These are phyloP conservation scores for Tokudaia muenninki DNA, from an alignment of 2,797 vertebrate species.

Conservation along the genomic window DNA sequence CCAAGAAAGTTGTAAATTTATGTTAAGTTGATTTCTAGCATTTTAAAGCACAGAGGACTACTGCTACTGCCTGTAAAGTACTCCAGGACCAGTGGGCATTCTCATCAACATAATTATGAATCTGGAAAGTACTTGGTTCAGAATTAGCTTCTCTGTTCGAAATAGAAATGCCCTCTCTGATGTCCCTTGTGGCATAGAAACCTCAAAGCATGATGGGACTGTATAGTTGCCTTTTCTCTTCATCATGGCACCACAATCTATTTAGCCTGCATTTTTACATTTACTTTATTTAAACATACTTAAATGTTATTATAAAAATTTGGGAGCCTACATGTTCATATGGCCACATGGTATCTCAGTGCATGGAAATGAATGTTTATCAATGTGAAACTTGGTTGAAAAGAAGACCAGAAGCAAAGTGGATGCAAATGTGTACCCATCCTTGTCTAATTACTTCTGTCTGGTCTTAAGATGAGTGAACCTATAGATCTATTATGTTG, in stretches of 20 bases:
- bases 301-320: neutral
- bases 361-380: neutral
- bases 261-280: neutral
- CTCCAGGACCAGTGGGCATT: neutral
- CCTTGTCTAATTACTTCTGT: neutral
- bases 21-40: neutral
- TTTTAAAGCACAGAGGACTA: neutral
- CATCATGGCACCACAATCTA: neutral
- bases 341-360: neutral
- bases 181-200: neutral
- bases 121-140: neutral
- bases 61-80: neutral
- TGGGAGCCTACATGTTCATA: too few species aligned
- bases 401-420: neutral
- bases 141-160: neutral
- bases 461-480: neutral
- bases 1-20: neutral
- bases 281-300: neutral
- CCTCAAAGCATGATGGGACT: too few species aligned
- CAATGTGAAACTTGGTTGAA: neutral
- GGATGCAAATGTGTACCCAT: too few species aligned
- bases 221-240: too few species aligned
- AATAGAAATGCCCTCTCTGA: neutral
- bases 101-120: neutral
- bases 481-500: neutral